A percentile compares a stretch with the other conserved stretches of the same genome.
Conservation (phyloP, 2,888 invertebrate species). For the Limnephilus rhombicus region DNA sequence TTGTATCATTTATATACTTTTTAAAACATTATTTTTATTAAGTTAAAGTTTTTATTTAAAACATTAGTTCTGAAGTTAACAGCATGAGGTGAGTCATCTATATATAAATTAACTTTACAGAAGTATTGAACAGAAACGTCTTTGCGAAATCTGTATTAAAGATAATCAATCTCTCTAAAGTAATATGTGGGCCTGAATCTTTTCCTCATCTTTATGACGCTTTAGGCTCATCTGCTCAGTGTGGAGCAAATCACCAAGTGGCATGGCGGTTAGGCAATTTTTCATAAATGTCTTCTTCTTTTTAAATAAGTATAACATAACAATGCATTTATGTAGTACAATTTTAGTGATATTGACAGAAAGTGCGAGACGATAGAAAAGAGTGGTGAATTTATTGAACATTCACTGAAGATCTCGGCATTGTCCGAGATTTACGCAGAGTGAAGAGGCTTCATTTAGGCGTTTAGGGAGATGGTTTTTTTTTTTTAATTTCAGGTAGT, state of each 20-base stretch:
- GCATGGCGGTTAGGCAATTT: not conserved
- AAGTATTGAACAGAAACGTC: not conserved
- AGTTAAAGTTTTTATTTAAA: not conserved
- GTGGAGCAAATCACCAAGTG: not conserved
- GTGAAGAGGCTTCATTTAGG: no score
- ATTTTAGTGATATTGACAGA: not conserved
- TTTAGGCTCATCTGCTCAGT: not conserved
- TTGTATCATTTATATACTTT: no score
- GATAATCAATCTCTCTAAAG: not conserved
- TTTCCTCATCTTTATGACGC: not conserved
- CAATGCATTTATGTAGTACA: not conserved
- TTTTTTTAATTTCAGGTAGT: no score
- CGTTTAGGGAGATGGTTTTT: no score
- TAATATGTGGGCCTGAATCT: not conserved
- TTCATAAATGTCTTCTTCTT: no score
- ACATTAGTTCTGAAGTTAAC: no score
- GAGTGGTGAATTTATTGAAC: not conserved
- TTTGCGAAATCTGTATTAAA: not conserved
- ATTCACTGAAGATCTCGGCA: no score
- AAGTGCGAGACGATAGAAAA: not conserved
- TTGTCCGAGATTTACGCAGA: no score
- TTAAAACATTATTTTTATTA: not conserved
- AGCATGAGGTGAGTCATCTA: not conserved
- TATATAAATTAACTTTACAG: not conserved
- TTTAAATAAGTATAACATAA: no score